phyloP scores from a whole-genome alignment of 2,113 vertebrate genomes.

The Strigops habroptila region DNA sequence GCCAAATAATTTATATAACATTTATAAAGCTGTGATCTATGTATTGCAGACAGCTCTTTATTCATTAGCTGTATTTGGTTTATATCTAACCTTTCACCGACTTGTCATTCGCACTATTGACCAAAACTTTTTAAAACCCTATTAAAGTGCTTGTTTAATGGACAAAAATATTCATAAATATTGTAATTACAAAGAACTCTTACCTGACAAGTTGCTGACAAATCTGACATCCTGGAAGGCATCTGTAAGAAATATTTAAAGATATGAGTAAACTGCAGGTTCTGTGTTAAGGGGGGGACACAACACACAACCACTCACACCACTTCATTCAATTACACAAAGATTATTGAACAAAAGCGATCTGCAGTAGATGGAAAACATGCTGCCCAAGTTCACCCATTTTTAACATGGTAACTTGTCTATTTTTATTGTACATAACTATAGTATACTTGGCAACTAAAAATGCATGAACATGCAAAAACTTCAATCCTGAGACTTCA shows the following conservation, averaged over 20 bases:
- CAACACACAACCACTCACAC: background rate
- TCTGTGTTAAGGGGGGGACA: background rate
- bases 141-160: background rate
- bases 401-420: background rate
- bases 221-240: slow-evolving; percentile 99
- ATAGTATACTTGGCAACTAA: background rate
- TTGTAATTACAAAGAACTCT: slow-evolving; percentile 27
- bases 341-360: background rate
- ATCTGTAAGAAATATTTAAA: slow-evolving; percentile 78
- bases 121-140: background rate
- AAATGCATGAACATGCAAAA: background rate
- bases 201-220: slow-evolving; percentile 98
- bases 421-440: background rate
- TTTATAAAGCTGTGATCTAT: background rate
- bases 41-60: background rate
- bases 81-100: background rate
- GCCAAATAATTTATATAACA: background rate
- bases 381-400: background rate
- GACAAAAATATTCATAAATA: background rate
- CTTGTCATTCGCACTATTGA: background rate
- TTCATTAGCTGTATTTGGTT: background rate
- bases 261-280: background rate
- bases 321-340: background rate
- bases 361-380: background rate
- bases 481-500: background rate